Evolutionary conservation across 2,113 vertebrate species (phyloP).

Genomic region (Callithrix jacchus): DNA sequence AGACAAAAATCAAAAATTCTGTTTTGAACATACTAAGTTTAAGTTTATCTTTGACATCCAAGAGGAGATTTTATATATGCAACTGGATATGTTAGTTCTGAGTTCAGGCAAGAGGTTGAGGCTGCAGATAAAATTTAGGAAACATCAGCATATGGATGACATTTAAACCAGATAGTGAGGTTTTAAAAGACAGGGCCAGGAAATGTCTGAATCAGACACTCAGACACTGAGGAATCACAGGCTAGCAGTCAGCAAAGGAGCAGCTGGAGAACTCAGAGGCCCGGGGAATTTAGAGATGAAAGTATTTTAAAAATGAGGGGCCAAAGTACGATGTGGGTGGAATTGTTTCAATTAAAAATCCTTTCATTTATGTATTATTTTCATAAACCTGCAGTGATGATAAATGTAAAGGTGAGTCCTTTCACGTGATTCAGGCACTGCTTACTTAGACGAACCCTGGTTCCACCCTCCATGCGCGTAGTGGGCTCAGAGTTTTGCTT

Average conservation of each 20-base stretch:
- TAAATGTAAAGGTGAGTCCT: background rate
- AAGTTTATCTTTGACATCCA: background rate
- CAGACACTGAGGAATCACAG: background rate
- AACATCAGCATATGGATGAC: background rate
- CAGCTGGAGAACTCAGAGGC: background rate
- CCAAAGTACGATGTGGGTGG: background rate
- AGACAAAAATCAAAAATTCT: background rate
- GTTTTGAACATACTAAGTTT: constrained; percentile 10
- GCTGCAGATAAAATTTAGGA: constrained; percentile 2
- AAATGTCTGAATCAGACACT: background rate
- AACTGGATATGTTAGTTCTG: background rate
- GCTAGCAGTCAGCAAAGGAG: background rate
- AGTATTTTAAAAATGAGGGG: background rate
- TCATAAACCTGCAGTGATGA: background rate
- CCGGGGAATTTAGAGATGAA: background rate
- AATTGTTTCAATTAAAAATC: background rate
- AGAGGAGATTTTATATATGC: background rate
- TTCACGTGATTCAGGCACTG: background rate
- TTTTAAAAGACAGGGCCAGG: background rate
- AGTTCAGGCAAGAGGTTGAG: background rate
- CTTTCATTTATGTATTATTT: background rate
- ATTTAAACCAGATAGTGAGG: background rate
- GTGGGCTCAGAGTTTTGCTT: background rate
- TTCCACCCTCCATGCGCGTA: rapidly evolving
- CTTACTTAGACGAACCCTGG: background rate